phyloP scores from a whole-genome alignment of 2,113 vertebrate species.

The Pedetes capensis region DNA sequence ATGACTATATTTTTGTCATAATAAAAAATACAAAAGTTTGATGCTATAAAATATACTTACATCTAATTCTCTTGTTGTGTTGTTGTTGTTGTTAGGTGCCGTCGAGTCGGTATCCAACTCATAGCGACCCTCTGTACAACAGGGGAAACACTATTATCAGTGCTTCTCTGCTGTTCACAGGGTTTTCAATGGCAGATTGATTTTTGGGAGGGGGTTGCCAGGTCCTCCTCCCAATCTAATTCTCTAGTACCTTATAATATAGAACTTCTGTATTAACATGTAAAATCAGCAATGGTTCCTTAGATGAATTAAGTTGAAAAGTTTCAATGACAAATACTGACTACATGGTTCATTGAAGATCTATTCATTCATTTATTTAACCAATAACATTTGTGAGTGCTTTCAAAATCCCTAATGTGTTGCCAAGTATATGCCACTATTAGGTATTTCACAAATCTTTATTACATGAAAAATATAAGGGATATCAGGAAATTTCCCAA shows the following conservation, averaged over 20 bases:
- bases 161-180: no score
- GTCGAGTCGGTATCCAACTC: no score
- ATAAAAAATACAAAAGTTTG: not conserved
- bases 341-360: not conserved
- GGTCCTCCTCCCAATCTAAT: no score
- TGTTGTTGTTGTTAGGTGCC: no score
- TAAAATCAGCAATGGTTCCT: not conserved
- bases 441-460: not conserved
- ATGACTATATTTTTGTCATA: not conserved
- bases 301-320: not conserved
- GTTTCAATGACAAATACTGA: not conserved
- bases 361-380: not conserved
- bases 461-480: not conserved
- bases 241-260: not conserved
- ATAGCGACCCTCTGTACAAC: no score
- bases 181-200: no score
- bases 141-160: no score
- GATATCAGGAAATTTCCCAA: not conserved
- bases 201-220: no score
- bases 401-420: not conserved
- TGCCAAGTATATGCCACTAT: rapidly evolving
- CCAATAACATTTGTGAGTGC: not conserved
- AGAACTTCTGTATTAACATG: not conserved
- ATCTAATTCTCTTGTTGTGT: no score
- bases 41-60: not conserved